phyloP scores from a whole-genome alignment of 2,888 invertebrate genomes.

The Fragum fragum region DNA sequence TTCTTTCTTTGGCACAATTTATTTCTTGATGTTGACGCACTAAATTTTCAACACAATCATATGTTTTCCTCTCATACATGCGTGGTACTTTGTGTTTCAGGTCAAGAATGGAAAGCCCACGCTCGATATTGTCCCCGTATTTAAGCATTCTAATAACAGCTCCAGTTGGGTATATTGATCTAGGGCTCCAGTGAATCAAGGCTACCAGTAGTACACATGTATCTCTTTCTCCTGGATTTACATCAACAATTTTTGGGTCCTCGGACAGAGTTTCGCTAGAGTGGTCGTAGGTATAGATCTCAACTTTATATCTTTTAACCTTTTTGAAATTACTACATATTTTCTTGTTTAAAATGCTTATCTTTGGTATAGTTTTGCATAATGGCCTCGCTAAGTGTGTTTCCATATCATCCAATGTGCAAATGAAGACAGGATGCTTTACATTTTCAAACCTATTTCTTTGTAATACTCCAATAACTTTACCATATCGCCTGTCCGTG shows the following conservation, averaged over 20 bases:
- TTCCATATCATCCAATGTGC: constrained; percentile 70
- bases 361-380: constrained; percentile 76
- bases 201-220: constrained; percentile 73
- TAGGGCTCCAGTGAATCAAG: constrained; percentile 65
- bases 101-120: constrained; percentile 55
- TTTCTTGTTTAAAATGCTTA: constrained; percentile 56
- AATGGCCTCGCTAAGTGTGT: constrained; percentile 70
- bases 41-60: constrained; percentile 41
- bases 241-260: constrained; percentile 34
- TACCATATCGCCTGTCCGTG: constrained; percentile 61
- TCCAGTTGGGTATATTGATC: constrained; percentile 69
- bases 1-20: constrained; percentile 19
- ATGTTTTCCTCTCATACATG: constrained; percentile 48
- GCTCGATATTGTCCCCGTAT: constrained; percentile 47
- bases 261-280: constrained; percentile 7
- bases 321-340: constrained; percentile 18
- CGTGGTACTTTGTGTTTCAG: constrained; percentile 64
- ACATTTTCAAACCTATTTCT: constrained; percentile 45
- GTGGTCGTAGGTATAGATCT: constrained; percentile 66
- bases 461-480: constrained; percentile 66
- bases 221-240: constrained; percentile 61
- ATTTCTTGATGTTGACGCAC: neutral
- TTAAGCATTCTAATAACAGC: constrained; percentile 67
- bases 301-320: constrained; percentile 47
- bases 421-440: constrained; percentile 68